phyloP scores from a whole-genome alignment of 2,113 vertebrate species.

The Otus sunia region DNA sequence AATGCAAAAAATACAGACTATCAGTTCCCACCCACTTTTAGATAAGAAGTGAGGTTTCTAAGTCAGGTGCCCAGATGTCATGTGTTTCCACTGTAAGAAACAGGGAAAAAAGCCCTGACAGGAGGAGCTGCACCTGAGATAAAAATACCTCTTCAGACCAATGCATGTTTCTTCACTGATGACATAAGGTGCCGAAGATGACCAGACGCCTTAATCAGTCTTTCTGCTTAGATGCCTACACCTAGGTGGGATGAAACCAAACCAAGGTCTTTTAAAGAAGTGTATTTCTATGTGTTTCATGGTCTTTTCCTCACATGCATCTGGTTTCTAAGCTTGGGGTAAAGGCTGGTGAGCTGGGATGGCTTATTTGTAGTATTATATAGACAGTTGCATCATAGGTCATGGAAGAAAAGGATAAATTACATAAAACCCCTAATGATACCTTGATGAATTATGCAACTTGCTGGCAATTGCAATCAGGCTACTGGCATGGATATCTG shows the following conservation, averaged over 20 bases:
- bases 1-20: not conserved
- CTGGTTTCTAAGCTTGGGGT: not conserved
- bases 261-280: not conserved
- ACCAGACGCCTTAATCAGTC: not conserved
- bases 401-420: not conserved
- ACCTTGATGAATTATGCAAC: not conserved
- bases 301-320: not conserved
- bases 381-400: not conserved
- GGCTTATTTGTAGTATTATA: not conserved
- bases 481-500: not conserved
- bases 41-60: not conserved
- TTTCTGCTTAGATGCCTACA: not conserved
- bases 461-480: not conserved
- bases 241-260: not conserved
- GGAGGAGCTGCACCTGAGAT: not conserved
- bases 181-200: not conserved
- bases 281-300: not conserved
- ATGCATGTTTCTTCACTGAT: not conserved
- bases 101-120: not conserved
- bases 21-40: not conserved
- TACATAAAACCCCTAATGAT: not conserved
- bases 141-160: not conserved
- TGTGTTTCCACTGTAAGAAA: not conserved
- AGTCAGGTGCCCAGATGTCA: not conserved
- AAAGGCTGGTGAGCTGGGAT: not conserved